Base-by-base conservation (phyloP, 2,797 vertebrate species). In the Fundulus diaphanus region DNA sequence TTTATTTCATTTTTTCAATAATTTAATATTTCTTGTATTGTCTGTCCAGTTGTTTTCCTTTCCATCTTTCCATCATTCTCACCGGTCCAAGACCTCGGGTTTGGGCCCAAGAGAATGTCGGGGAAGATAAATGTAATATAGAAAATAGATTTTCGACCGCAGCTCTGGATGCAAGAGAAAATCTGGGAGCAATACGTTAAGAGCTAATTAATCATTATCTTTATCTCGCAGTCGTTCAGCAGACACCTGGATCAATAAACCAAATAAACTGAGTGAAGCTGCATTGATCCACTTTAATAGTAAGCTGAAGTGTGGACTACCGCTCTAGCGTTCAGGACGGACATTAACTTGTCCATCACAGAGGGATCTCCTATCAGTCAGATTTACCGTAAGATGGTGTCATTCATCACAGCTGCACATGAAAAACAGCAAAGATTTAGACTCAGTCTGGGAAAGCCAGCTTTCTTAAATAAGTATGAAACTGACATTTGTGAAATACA, bases 131-230 rank as follows among this genome's bases (percentile, higher is more conserved):
- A 67, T 2, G 29, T 37, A 37, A 61, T 68, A 3, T n/a, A 16
- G 6, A 48, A 11, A 74, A 22, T 57, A 44, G 18, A 70, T 40
- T 31, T 5, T 1, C n/a, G 51, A 66, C 16, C 18, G 66, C n/a
- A 52, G 56, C 27, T 44, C 46, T 66, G 46, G n/a, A 11, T n/a
- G 29, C 33, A 57, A 8, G 46, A 44, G 59, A 63, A 70, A 56
- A 46, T 52, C 48, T 20, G 40, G 54, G 8, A 35, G 18, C 15
- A n/a, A 46, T 13, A 46, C 29, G 29, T 44, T 76, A 59, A 22
- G 37, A 61, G 31, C 24, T 20, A 61, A 84, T 87, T 82, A 73
- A 87, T 82, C 78, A 72, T 73, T 40, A 68, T 73, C 59, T 72
- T 72, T 56, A 67, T 51, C 72, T 52, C 54, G 75, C 52, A 76